These are phyloP conservation scores for Dendroctonus ponderosae DNA, from an alignment of 1,140 invertebrate genomes.

Conservation along the genomic window DNA sequence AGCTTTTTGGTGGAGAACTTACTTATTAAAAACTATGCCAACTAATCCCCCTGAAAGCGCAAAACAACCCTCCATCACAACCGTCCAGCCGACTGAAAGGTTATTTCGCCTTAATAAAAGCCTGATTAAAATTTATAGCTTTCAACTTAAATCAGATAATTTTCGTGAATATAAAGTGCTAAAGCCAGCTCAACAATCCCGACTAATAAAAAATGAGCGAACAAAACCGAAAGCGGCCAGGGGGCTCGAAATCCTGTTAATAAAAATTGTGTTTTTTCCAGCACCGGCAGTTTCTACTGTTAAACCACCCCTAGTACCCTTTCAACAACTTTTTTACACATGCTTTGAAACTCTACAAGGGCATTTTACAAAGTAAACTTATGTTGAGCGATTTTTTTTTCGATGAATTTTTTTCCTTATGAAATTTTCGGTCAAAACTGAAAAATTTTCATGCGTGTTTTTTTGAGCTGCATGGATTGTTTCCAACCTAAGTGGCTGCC, in stretches of 20 bases:
- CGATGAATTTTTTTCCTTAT: no score
- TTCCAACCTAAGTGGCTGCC: no score
- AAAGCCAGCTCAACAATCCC: slow-evolving; percentile 1
- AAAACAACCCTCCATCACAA: slow-evolving; percentile 24
- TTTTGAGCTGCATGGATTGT: no score
- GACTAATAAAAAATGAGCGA: slow-evolving; percentile 2
- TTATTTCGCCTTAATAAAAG: slow-evolving; percentile 23
- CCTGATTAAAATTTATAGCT: slow-evolving; percentile 31
- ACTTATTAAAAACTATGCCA: slow-evolving; percentile 11
- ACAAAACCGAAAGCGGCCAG: slow-evolving; percentile 7
- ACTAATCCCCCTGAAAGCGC: slow-evolving; percentile 5
- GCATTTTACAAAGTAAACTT: no score
- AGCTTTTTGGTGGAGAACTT: neutral
- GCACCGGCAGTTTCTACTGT: no score
- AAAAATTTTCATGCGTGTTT: no score
- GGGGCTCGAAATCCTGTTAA: slow-evolving; percentile 16
- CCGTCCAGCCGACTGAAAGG: slow-evolving; percentile 22
- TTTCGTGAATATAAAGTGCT: slow-evolving; percentile 23
- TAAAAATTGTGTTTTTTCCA: neutral
- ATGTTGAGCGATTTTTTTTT: no score
- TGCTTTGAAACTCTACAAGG: no score
- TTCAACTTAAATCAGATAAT: slow-evolving; percentile 31
- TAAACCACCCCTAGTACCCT: no score
- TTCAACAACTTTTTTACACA: no score
- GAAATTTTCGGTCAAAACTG: neutral